Base-by-base conservation (phyloP, 2,113 vertebrate genomes). In the Podilymbus podiceps region DNA sequence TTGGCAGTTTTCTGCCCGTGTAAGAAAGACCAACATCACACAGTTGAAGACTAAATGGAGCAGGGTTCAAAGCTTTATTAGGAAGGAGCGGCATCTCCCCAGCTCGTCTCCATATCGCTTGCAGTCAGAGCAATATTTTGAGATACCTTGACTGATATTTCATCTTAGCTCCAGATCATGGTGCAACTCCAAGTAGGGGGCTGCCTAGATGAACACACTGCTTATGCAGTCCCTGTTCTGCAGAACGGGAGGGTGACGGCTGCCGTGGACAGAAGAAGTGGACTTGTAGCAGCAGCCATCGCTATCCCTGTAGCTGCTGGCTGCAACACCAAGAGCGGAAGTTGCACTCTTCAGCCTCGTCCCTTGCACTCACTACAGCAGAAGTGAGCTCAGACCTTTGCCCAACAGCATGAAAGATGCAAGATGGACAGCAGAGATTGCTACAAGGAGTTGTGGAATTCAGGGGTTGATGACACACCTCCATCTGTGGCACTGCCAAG, bases 41-140 rank as follows among this genome's bases (percentile, higher is more conserved):
- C 5, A 44, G 47, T 0, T 52, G 60, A 90, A 35, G 28, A 60
- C 12, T 56, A 49, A 92, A 46, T 0, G 1, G 60, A 80, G 33
- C 23, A 75, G 25, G 11, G 10, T 33, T 53, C 2, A 4, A 67
- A 12, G 15, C 20, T 71, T 67, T 69, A 68, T 27, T 35, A 76
- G 21, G n/a, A 55, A 72, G 46, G 31, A 49, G 8, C 7, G 10
- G 33, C 31, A 73, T 22, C 17, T 10, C 22, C 4, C 6, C 33
- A 47, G 40, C 5, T 68, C 2, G 3, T 13, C 19, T 58, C 33
- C 19, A 27, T 15, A 16, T 10, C 0, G 0, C n/a, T 50, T 84
- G 38, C 15, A 76, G 33, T 44, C 44, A 85, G 56, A 85, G 33
- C n/a, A 56, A 3, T 44, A 27, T 9, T 9, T 33, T 71, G 14